phyloP scores from a whole-genome alignment of 1,140 invertebrate species.

The Orchesella cincta region DNA sequence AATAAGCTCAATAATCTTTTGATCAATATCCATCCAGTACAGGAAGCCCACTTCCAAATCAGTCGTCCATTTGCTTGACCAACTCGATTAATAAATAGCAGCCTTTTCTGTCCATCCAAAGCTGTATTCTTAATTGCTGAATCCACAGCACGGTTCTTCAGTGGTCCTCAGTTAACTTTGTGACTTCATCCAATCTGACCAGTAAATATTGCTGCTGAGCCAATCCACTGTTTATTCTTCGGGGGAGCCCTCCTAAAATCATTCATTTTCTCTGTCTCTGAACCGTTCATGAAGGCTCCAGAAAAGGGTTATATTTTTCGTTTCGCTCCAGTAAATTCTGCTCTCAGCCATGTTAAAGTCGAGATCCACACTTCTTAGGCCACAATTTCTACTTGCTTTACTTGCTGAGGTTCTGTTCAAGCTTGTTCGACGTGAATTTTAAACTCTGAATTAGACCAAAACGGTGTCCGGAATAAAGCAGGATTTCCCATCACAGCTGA shows the following conservation, averaged over 20 bases:
- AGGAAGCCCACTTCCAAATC: constrained; percentile 69
- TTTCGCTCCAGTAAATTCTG: constrained; percentile 83
- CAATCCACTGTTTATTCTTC: constrained; percentile 91
- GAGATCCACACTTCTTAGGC: no score
- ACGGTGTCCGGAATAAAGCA: constrained; percentile 87
- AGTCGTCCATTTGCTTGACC: constrained; percentile 75
- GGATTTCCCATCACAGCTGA: constrained; percentile 72
- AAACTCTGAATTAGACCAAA: constrained; percentile 67
- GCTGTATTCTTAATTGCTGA: constrained; percentile 73
- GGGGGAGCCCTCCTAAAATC: constrained; percentile 75
- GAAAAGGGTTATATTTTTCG: constrained; percentile 74
- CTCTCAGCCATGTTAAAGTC: constrained; percentile 76
- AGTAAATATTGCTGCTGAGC: constrained; percentile 93
- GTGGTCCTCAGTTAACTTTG: constrained; percentile 77
- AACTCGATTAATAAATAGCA: constrained; percentile 69
- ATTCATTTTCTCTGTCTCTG: constrained; percentile 70
- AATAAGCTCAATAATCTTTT: constrained; percentile 71
- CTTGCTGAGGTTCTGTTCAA: constrained; percentile 60
- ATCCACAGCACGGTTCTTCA: constrained; percentile 79
- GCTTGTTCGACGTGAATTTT: constrained; percentile 40
- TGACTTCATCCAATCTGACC: constrained; percentile 90
- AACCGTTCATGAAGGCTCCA: constrained; percentile 82
- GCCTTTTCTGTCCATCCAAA: constrained; percentile 70
- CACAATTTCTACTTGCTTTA: constrained; percentile 75
- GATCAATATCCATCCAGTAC: constrained; percentile 82